Conservation (phyloP, 1,140 invertebrate genomes). For the Pomacea maculata region DNA sequence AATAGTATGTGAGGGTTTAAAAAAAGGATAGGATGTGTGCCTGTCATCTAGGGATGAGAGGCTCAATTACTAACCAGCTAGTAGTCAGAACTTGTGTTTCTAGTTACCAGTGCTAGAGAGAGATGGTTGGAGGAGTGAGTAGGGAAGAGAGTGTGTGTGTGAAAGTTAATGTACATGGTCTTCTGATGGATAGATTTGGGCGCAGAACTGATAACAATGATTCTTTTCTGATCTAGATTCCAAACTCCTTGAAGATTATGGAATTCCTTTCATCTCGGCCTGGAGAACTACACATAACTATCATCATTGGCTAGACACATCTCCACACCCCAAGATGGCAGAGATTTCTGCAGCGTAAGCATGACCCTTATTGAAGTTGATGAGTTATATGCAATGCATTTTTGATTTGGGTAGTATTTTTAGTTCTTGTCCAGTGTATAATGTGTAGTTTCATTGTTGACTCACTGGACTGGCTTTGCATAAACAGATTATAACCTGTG, state of each 20-base stretch:
- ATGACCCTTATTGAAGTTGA: not conserved
- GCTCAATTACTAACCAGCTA: no score
- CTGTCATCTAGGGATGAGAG: no score
- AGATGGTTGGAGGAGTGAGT: not conserved
- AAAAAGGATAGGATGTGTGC: no score
- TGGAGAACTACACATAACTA: conserved; percentile 92
- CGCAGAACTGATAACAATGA: not conserved
- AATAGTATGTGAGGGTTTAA: no score
- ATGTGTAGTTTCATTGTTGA: no score
- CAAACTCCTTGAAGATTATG: conserved; percentile 82
- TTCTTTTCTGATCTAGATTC: conserved; percentile 42
- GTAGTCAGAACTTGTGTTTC: no score
- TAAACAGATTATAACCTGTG: no score
- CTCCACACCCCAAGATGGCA: conserved; percentile 68
- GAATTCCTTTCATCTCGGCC: conserved; percentile 82
- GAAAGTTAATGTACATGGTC: not conserved
- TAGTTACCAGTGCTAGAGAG: no score
- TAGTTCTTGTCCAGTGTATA: no score
- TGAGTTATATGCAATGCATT: no score
- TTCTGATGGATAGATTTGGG: not conserved
- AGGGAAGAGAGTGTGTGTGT: not conserved
- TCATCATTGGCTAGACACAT: conserved; percentile 76
- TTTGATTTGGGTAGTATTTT: no score
- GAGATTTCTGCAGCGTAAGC: conserved; percentile 57
- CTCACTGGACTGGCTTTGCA: no score